These are phyloP conservation scores for Pluvianellus socialis DNA, from an alignment of 2,113 vertebrate species.

Conservation along the genomic window DNA sequence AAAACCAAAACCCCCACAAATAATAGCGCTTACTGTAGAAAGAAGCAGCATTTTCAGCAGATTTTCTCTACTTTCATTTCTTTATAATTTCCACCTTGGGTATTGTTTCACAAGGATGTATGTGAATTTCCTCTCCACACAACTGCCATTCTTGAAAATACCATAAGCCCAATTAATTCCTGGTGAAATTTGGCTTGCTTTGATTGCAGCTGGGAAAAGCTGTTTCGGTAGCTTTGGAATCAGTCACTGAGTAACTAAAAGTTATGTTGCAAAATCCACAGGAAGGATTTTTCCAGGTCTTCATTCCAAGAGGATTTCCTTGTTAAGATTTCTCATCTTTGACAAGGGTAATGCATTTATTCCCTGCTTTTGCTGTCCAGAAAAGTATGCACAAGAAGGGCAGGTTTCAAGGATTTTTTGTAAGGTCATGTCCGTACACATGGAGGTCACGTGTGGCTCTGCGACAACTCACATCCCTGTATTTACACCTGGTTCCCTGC, in stretches of 20 bases:
- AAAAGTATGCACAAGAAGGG: not conserved
- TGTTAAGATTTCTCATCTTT: not conserved
- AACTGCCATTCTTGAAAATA: not conserved
- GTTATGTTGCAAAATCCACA: not conserved
- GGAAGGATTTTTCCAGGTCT: slow-evolving; percentile 2
- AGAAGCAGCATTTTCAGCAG: not conserved
- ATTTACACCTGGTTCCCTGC: not conserved
- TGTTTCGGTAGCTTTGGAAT: not conserved
- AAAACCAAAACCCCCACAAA: not conserved
- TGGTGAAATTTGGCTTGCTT: not conserved
- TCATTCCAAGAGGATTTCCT: slow-evolving; percentile 25
- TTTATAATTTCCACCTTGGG: not conserved
- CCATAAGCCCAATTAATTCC: not conserved
- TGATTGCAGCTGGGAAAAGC: not conserved
- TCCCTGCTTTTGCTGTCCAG: not conserved
- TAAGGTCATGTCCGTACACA: not conserved
- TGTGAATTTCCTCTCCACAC: not conserved
- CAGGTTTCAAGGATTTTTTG: not conserved
- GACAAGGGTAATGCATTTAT: not conserved
- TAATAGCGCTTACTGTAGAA: not conserved
- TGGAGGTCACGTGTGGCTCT: not conserved
- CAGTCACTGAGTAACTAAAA: not conserved
- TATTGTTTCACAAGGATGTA: not conserved
- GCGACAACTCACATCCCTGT: not conserved
- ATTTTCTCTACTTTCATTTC: not conserved